Conservation (phyloP, 1,140 invertebrate species). For the Conopomorpha cramerella region DNA sequence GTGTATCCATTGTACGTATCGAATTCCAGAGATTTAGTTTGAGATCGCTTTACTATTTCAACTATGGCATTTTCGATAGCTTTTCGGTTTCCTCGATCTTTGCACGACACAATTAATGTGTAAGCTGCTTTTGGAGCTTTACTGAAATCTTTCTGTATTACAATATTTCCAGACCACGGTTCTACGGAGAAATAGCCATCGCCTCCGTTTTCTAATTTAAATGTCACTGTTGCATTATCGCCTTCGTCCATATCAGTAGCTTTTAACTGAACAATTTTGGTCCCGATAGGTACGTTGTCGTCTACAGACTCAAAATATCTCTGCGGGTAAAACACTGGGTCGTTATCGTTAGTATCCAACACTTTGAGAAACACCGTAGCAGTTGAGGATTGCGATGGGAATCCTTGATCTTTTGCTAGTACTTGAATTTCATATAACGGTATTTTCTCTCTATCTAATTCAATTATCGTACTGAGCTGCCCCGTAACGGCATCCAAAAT, state of each 20-base stretch:
- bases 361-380: constrained; percentile 82
- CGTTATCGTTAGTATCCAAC: constrained; percentile 90
- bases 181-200: constrained; percentile 80
- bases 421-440: constrained; percentile 80
- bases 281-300: constrained; percentile 68
- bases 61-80: constrained; percentile 77
- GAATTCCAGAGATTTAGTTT: constrained; percentile 74
- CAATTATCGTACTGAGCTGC: constrained; percentile 76
- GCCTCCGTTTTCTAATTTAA: constrained; percentile 75
- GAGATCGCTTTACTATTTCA: constrained; percentile 75
- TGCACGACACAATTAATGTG: constrained; percentile 74
- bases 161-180: constrained; percentile 73
- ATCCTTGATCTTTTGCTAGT: constrained; percentile 90
- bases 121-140: constrained; percentile 70
- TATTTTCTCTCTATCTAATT: constrained; percentile 82
- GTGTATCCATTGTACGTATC: constrained; percentile 74
- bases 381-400: constrained; percentile 82
- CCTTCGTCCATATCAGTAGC: constrained; percentile 82
- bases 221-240: constrained; percentile 80
- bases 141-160: constrained; percentile 67
- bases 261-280: constrained; percentile 71
- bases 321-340: constrained; percentile 84
- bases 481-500: constrained; percentile 83
- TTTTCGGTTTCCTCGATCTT: constrained; percentile 75
- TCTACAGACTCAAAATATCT: constrained; percentile 76